Evolutionary conservation across 2,888 invertebrate species (phyloP), one percentile per base, ranked within the genome.

Genomic region (Nomada ferruginata): DNA sequence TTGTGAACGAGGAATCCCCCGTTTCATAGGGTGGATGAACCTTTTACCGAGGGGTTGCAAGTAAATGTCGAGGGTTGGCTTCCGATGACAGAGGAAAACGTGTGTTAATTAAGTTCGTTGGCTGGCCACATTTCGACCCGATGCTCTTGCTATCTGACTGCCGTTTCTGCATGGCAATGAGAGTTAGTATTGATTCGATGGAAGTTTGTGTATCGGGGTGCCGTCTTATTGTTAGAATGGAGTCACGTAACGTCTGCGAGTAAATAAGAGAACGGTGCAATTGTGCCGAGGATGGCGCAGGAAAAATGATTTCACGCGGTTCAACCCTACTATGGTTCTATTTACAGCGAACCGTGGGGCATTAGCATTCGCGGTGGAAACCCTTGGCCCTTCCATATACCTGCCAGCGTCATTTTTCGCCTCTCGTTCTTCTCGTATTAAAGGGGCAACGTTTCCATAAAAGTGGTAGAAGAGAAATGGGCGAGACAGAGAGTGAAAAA

Each of bases 351-450:
- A 55, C 70, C 65, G 66, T 68, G 47, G 53, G 59, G 69, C 64
- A 69, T 82, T 72, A 76, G 76, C 80, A 76, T 82, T 74, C 59
- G 72, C 55, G 36, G 66, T 66, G 68, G 55, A 64, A 76, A 80
- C 68, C 63, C 47, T 71, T 29, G 47, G 52, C 64, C 59, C 79
- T 74, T 74, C 75, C 63, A 5, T 7, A 7, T 36, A 68, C 64
- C 72, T 68, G 76, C 80, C 26, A 53, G 64, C 71, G 69, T 70
- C 64, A 80, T 79, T 82, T 82, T 79, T 72, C 78, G 71, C 60
- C 55, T 59, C 52, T 68, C 60, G 68, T 64, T 64, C 66, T 63
- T 78, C 52, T 47, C 74, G 55, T 47, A 59, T 79, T 83, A 82
- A 74, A 83, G 78, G 76, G 72, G 47, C 63, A 47, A 71, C 68